Evolutionary conservation across 2,113 vertebrate genomes (phyloP).

Genomic region (Tautogolabrus adspersus): DNA sequence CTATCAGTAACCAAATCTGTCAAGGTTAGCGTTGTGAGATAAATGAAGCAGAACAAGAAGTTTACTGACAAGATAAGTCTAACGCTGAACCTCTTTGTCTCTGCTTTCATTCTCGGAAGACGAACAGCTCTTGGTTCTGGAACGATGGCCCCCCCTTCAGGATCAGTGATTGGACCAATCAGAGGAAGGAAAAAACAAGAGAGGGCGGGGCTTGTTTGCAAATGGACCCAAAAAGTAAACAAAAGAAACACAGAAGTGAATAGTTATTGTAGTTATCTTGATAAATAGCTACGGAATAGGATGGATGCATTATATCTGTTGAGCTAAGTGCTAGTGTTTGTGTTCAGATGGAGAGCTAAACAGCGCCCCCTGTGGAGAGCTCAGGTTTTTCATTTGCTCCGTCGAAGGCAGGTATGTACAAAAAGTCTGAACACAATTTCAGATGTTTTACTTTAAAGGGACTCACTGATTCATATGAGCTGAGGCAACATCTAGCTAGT

Average conservation of each 20-base stretch:
- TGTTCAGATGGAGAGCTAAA: slow-evolving; percentile 35
- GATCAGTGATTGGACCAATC: background rate
- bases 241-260: background rate
- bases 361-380: slow-evolving; percentile 47
- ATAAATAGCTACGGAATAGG: too few species aligned
- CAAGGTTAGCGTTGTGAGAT: too few species aligned
- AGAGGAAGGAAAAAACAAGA: rapidly evolving
- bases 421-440: background rate
- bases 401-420: background rate
- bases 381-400: slow-evolving; percentile 57
- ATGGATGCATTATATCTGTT: too few species aligned
- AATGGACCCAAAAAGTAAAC: slow-evolving; percentile 21
- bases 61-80: too few species aligned
- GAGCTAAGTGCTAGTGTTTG: background rate
- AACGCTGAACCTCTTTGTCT: background rate
- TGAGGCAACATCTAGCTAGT: too few species aligned
- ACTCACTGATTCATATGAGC: too few species aligned
- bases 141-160: background rate
- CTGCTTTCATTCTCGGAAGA: background rate
- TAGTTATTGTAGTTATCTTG: background rate
- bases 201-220: slow-evolving; percentile 16
- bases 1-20: too few species aligned
- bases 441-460: too few species aligned
- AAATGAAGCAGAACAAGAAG: too few species aligned
- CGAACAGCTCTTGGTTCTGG: slow-evolving; percentile 38